Percentiles rank a stretch among this genome's conserved stretches.
Evolutionary conservation across 2,888 invertebrate species (phyloP).

Genomic region (Athalia circularis): DNA sequence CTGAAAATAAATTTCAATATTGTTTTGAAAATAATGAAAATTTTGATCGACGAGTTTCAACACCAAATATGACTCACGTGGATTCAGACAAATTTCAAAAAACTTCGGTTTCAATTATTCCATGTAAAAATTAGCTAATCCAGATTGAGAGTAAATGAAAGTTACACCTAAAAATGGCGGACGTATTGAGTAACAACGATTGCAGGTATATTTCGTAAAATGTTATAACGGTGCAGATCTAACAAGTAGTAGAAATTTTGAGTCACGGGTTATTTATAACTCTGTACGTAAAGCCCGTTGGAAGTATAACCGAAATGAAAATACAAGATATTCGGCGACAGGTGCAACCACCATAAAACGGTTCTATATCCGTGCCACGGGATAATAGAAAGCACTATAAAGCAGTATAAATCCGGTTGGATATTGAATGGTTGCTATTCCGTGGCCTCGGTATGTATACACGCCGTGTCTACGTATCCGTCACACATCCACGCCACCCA

Average conservation of each 20-base stretch:
- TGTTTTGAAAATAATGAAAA: too few species aligned
- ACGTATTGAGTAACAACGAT: not conserved
- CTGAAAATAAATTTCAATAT: too few species aligned
- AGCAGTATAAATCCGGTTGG: constrained; percentile 49
- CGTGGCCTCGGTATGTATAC: constrained; percentile 36
- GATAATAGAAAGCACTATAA: constrained; percentile 48
- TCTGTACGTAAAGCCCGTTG: constrained; percentile 20
- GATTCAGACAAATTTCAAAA: too few species aligned
- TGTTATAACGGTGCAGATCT: constrained; percentile 12
- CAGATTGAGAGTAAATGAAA: too few species aligned
- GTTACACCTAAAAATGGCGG: not conserved
- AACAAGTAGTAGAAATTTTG: constrained; percentile 32
- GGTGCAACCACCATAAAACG: constrained; percentile 48
- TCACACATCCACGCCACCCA: constrained; percentile 13
- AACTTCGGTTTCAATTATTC: too few species aligned
- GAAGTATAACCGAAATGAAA: constrained; percentile 45
- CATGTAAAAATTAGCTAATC: too few species aligned
- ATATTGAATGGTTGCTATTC: constrained; percentile 49
- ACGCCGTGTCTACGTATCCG: constrained; percentile 29
- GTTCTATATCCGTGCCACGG: constrained; percentile 47
- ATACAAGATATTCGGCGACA: constrained; percentile 49
- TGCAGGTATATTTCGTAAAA: not conserved
- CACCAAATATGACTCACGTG: too few species aligned
- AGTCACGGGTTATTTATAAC: constrained; percentile 29
- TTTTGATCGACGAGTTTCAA: too few species aligned